phyloP scores from a whole-genome alignment of 2,797 vertebrate species.

The Mionectes olivaceus region DNA sequence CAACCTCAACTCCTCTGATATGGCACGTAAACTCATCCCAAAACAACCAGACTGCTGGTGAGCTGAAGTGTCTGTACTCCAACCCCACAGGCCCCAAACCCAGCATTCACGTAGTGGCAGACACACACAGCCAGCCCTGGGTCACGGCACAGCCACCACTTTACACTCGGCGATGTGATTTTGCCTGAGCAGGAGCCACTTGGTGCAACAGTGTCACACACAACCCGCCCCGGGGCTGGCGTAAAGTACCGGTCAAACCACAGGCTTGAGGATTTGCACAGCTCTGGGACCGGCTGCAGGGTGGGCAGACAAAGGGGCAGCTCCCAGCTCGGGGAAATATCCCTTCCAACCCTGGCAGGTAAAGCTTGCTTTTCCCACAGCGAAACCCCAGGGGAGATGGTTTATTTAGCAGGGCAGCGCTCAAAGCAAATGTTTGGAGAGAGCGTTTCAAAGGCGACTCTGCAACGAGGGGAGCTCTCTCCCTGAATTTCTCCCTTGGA shows the following conservation, averaged over 20 bases:
- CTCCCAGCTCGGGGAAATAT: background rate
- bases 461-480: background rate
- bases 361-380: slow-evolving; percentile 25
- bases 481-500: background rate
- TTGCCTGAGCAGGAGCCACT: background rate
- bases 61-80: background rate
- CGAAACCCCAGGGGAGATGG: background rate
- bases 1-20: background rate
- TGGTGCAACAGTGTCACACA: background rate
- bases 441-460: background rate
- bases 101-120: fast-evolving
- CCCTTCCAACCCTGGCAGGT: background rate
- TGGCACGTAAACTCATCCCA: background rate
- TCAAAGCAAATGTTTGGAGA: slow-evolving; percentile 9
- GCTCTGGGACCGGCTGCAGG: background rate
- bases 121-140: background rate
- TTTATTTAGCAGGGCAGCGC: background rate
- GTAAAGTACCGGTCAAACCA: background rate
- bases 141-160: fast-evolving
- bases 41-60: background rate
- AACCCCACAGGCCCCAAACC: fast-evolving
- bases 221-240: fast-evolving
- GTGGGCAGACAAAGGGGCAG: background rate
- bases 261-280: fast-evolving
- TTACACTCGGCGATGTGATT: fast-evolving